Evolutionary conservation across 2,888 invertebrate species (phyloP).

Genomic region (Lumbricus terrestris): DNA sequence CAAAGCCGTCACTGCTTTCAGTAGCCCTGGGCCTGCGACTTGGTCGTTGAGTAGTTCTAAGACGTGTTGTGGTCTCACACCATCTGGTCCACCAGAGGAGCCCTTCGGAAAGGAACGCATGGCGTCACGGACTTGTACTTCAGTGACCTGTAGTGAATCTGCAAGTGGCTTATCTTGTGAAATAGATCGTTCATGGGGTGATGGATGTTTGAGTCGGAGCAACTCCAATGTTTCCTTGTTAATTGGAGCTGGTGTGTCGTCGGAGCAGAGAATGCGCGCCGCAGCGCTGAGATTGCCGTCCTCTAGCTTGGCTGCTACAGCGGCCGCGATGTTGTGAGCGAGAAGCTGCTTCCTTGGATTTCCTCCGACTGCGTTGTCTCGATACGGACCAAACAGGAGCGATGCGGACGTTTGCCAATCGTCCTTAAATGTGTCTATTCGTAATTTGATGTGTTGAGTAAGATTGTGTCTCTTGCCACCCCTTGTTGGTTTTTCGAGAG

Average conservation of each 20-base stretch:
- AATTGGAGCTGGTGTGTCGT: background rate
- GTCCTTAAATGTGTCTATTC: background rate
- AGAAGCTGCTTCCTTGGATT: too few relatives aligned
- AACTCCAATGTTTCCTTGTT: background rate
- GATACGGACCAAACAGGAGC: too few relatives aligned
- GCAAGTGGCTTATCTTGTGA: background rate
- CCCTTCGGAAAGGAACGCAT: background rate
- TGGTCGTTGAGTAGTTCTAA: background rate
- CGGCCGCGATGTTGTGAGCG: too few relatives aligned
- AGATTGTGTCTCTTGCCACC: background rate
- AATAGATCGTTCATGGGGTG: background rate
- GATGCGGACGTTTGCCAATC: too few relatives aligned
- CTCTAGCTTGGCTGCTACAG: background rate
- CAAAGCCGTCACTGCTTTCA: background rate
- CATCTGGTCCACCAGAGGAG: background rate
- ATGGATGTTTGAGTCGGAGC: background rate
- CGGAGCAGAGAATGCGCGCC: background rate
- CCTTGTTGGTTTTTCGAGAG: background rate
- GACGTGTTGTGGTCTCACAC: constrained; percentile 12
- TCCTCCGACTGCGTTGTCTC: too few relatives aligned
- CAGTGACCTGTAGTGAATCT: background rate
- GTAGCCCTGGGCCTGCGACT: background rate
- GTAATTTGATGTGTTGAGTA: background rate
- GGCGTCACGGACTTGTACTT: background rate
- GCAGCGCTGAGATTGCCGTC: background rate